Conservation (phyloP, 2,113 vertebrate species). For the Lampris incognitus region DNA sequence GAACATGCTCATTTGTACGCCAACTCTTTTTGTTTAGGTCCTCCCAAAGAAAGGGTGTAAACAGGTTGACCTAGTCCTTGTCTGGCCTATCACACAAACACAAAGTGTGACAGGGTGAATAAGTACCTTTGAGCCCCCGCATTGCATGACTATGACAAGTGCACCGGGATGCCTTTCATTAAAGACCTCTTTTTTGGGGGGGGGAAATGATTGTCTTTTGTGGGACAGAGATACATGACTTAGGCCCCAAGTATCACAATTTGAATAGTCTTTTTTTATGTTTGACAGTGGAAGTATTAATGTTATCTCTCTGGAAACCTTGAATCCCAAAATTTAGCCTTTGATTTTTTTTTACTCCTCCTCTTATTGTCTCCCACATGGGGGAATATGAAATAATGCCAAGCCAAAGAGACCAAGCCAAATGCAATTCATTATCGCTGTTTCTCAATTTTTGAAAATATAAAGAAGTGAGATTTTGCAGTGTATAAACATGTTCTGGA, state of each 20-base stretch:
- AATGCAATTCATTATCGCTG: constrained; percentile 61
- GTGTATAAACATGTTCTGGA: neutral
- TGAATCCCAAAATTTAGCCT: constrained; percentile 20
- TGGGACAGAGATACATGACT: neutral
- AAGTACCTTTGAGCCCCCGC: neutral
- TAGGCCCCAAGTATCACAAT: constrained; percentile 2
- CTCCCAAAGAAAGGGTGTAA: too few species aligned
- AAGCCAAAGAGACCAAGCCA: constrained; percentile 40
- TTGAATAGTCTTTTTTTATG: constrained; percentile 17
- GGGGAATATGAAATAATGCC: constrained; percentile 52
- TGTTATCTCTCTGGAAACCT: constrained; percentile 26
- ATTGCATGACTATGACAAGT: neutral
- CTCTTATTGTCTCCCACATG: constrained; percentile 43
- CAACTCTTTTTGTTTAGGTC: too few species aligned
- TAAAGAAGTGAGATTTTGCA: constrained; percentile 39
- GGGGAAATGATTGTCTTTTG: neutral
- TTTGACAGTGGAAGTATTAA: neutral
- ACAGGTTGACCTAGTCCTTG: too few species aligned
- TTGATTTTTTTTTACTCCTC: constrained; percentile 30
- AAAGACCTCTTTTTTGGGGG: neutral
- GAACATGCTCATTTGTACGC: too few species aligned
- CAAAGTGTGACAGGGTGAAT: too few species aligned
- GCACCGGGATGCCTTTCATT: neutral
- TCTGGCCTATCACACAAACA: too few species aligned
- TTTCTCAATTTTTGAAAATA: constrained; percentile 49